phyloP scores from a whole-genome alignment of 2,113 vertebrate species.

The Calonectris borealis region DNA sequence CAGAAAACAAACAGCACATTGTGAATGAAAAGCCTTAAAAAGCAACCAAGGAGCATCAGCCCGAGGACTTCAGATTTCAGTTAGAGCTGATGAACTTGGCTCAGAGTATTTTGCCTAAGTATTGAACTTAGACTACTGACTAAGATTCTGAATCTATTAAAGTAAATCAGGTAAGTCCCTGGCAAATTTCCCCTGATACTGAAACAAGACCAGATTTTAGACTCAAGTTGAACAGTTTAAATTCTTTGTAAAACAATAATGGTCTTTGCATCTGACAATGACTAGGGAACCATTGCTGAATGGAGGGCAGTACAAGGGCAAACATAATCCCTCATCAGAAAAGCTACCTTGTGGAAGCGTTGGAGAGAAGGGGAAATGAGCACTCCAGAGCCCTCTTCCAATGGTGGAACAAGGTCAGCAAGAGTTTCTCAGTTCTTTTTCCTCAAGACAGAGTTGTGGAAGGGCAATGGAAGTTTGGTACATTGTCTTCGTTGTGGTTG shows the following conservation, averaged over 20 bases:
- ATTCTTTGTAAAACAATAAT: neutral
- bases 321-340: neutral
- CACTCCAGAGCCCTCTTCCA: neutral
- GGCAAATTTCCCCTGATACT: neutral
- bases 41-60: neutral
- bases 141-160: neutral
- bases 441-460: neutral
- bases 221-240: neutral
- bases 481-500: neutral
- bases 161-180: neutral
- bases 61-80: neutral
- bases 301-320: neutral
- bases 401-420: neutral
- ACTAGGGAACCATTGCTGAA: neutral
- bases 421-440: neutral
- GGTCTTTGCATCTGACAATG: neutral
- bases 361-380: neutral
- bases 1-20: neutral
- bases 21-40: neutral
- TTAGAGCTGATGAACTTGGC: neutral
- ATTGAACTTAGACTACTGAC: neutral
- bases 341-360: accelerated
- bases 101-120: neutral
- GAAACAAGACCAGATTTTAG: neutral
- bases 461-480: neutral